phyloP scores from a whole-genome alignment of 2,797 vertebrate species.

The Coracias cyanogaster region DNA sequence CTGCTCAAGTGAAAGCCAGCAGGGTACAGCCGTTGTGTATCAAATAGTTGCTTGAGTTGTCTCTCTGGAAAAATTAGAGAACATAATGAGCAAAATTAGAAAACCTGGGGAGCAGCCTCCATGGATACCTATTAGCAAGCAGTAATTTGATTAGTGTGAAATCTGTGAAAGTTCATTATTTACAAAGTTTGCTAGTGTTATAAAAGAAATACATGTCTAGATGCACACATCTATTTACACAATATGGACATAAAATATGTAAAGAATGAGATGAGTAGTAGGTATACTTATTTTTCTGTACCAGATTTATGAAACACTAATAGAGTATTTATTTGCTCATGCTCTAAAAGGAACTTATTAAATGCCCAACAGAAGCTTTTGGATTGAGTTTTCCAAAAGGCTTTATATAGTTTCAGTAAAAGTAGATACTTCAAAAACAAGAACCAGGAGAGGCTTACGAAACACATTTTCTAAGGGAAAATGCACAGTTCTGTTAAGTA shows the following conservation, averaged over 20 bases:
- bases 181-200: background rate
- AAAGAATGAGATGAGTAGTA: background rate
- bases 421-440: constrained; percentile 22
- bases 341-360: constrained; percentile 31
- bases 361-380: constrained; percentile 18
- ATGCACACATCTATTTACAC: background rate
- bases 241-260: background rate
- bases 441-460: background rate
- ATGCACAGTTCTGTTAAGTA: constrained; percentile 32
- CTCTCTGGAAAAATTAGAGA: constrained; percentile 68
- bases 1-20: constrained; percentile 54
- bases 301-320: background rate
- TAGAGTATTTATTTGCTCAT: constrained; percentile 38
- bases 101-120: constrained; percentile 36
- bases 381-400: background rate
- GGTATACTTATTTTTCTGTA: background rate
- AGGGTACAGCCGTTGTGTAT: constrained; percentile 40
- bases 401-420: constrained; percentile 28
- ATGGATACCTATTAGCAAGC: constrained; percentile 29
- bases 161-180: constrained; percentile 34
- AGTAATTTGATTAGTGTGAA: constrained; percentile 45
- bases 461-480: constrained; percentile 44
- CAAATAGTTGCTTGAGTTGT: constrained; percentile 58
- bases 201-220: background rate
- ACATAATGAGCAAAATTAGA: constrained; percentile 68